Evolutionary conservation across 2,797 vertebrate species (phyloP).

Genomic region (Cirrhinus molitorella): DNA sequence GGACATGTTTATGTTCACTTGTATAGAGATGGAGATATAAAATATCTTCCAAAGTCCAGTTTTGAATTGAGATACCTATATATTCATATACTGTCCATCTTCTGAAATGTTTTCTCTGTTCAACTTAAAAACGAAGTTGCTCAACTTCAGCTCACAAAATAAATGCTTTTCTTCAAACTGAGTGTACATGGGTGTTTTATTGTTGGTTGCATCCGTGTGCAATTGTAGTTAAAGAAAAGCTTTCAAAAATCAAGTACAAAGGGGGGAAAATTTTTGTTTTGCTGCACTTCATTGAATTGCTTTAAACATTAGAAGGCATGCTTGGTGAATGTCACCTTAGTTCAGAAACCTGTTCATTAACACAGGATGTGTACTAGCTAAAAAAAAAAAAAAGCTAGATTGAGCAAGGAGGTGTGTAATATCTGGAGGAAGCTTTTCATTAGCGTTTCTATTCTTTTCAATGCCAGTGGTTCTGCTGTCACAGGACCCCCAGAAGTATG

Average conservation of each 20-base stretch:
- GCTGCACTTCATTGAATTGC: not conserved
- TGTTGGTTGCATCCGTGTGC: not conserved
- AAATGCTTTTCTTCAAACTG: conserved; percentile 76
- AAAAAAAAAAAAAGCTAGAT: not conserved
- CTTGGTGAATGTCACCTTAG: not conserved
- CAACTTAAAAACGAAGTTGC: conserved; percentile 69
- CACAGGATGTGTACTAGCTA: not conserved
- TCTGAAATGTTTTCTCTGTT: conserved; percentile 69
- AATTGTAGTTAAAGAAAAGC: not conserved
- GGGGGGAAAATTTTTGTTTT: not conserved
- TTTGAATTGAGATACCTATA: conserved; percentile 71
- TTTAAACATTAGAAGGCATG: not conserved
- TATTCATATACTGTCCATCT: conserved; percentile 74
- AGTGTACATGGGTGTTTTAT: not conserved
- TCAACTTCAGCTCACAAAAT: conserved; percentile 76
- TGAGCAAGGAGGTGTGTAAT: not conserved
- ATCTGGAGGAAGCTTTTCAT: not conserved
- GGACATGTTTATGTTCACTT: conserved; percentile 65
- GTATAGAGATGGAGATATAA: conserved; percentile 59
- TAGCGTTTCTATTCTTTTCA: not conserved
- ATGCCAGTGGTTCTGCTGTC: not conserved
- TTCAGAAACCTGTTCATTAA: not conserved
- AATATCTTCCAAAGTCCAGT: conserved; percentile 61
- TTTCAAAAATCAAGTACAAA: not conserved
- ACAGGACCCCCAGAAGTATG: not conserved